Evolutionary conservation across 2,113 vertebrate genomes (phyloP).

Genomic region (Phylloscopus trochilus): DNA sequence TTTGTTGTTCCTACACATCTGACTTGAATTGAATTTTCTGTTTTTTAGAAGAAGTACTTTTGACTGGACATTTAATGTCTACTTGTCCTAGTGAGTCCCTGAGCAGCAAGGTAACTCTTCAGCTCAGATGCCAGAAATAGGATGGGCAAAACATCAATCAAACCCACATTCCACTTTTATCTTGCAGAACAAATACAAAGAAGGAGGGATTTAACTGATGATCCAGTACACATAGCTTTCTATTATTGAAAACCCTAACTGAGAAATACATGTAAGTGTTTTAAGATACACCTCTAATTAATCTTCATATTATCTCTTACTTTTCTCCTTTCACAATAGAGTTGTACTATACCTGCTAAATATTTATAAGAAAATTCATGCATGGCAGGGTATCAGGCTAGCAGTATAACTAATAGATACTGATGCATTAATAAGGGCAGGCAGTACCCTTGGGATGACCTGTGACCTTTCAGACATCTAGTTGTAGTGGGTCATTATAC

Average conservation of each 20-base stretch:
- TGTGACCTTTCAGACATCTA: constrained; percentile 32
- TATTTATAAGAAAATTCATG: constrained; percentile 4
- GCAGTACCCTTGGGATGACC: constrained; percentile 23
- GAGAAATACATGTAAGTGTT: background rate
- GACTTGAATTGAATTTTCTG: background rate
- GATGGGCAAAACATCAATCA: background rate
- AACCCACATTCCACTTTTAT: background rate
- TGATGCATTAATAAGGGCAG: constrained; percentile 15
- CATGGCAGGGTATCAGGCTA: background rate
- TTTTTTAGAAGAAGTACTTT: background rate
- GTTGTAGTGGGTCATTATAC: constrained; percentile 16
- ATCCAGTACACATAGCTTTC: background rate
- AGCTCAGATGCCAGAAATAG: background rate
- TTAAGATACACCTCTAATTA: background rate
- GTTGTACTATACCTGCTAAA: background rate
- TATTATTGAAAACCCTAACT: background rate
- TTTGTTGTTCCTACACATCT: background rate
- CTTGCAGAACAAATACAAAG: background rate
- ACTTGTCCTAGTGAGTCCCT: background rate
- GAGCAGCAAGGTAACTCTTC: background rate
- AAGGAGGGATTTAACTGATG: background rate
- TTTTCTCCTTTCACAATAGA: background rate
- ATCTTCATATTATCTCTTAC: background rate
- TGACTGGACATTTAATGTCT: background rate
- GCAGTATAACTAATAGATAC: background rate